Percentiles rank a stretch among this genome's conserved stretches.
Evolutionary conservation across 2,113 vertebrate genomes (phyloP).

Genomic region (Nothobranchius furzeri): DNA sequence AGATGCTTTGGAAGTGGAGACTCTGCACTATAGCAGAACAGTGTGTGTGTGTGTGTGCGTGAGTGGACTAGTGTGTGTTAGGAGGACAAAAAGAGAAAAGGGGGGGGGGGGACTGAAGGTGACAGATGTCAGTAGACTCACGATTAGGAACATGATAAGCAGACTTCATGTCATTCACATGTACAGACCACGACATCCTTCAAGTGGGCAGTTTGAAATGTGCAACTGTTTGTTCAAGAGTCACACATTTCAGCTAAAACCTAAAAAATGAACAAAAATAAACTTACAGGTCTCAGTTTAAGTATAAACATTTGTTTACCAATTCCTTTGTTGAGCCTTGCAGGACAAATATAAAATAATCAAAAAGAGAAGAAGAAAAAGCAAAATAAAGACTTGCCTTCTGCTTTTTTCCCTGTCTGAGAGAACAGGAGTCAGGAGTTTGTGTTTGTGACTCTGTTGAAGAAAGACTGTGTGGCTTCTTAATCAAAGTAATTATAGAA

Average conservation of each 20-base stretch:
- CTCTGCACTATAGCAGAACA: slow-evolving; percentile 24
- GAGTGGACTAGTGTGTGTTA: slow-evolving; percentile 25
- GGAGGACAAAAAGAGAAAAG: slow-evolving; percentile 8
- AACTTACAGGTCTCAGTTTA: neutral
- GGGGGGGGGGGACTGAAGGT: slow-evolving; percentile 53
- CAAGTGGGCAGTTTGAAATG: slow-evolving; percentile 21
- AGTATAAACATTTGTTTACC: slow-evolving; percentile 29
- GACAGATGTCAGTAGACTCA: slow-evolving; percentile 70
- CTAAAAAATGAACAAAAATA: slow-evolving; percentile 11
- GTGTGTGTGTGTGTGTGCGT: slow-evolving; percentile 34
- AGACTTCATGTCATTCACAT: slow-evolving; percentile 61
- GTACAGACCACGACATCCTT: slow-evolving; percentile 48
- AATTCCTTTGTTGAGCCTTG: neutral
- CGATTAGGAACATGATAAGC: slow-evolving; percentile 63
- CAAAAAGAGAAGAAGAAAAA: too few species aligned
- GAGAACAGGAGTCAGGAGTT: slow-evolving; percentile 43
- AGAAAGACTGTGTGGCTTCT: slow-evolving; percentile 27
- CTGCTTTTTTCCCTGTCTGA: slow-evolving; percentile 5
- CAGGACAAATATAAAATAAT: too few species aligned
- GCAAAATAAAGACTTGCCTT: too few species aligned
- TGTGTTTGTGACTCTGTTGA: slow-evolving; percentile 62
- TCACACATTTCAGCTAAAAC: slow-evolving; percentile 19
- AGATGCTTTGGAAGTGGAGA: slow-evolving; percentile 72
- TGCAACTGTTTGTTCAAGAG: slow-evolving; percentile 28
- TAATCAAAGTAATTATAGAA: slow-evolving; percentile 59